Evolutionary conservation across 2,797 vertebrate species (phyloP).

Genomic region (Menidia menidia): DNA sequence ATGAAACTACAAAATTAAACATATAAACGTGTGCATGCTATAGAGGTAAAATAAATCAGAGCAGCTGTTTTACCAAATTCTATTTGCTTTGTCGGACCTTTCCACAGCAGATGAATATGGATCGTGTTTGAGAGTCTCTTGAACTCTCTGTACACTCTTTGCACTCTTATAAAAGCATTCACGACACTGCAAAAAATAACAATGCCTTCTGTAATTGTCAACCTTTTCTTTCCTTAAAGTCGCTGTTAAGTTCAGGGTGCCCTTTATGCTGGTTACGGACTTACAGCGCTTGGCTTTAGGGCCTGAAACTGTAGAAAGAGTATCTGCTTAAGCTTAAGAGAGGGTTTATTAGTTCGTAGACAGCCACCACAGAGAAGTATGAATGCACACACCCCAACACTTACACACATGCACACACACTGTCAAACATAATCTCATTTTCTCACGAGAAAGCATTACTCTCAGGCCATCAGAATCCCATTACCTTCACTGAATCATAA

Average conservation of each 20-base stretch:
- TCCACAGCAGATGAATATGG: background rate
- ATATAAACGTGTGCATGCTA: constrained; percentile 1
- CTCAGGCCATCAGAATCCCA: constrained; percentile 83
- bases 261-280: constrained; percentile 59
- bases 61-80: background rate
- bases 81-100: background rate
- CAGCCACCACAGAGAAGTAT: constrained; percentile 40
- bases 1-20: background rate
- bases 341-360: constrained; percentile 74
- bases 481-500: constrained; percentile 82
- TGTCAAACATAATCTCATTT: constrained; percentile 81
- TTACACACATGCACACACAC: constrained; percentile 42
- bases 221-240: constrained; percentile 48
- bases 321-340: constrained; percentile 69
- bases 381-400: constrained; percentile 1
- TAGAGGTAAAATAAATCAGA: background rate
- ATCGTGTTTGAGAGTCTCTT: background rate
- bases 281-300: constrained; percentile 52
- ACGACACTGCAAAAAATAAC: constrained; percentile 25
- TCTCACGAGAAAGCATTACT: constrained; percentile 82
- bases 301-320: constrained; percentile 47
- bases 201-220: constrained; percentile 46
- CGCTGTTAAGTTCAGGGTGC: constrained; percentile 54
- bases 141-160: constrained; percentile 3
- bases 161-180: constrained; percentile 4